Evolutionary conservation across 1,140 invertebrate species (phyloP), one percentile per base, ranked within the genome.

Genomic region (Physella acuta): DNA sequence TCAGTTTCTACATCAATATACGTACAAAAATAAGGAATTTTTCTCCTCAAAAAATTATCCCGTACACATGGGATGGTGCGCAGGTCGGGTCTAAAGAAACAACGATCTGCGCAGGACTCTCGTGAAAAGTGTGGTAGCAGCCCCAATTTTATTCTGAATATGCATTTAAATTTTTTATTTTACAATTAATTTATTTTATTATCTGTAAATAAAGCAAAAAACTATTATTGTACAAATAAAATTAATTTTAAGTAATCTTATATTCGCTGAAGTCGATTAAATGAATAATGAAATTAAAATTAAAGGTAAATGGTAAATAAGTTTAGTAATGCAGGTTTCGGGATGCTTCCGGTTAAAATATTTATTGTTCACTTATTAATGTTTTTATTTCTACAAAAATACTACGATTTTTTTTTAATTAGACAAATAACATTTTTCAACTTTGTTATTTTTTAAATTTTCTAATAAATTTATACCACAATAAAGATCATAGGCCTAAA

Each of bases 31-130:
- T 55, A 58, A 39, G 24, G 28, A 67, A 65, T 65, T 65, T 58
- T 34, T 56, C 34, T 58, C 53, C 65, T 36, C 24, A 58, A 67
- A 39, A 53, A 3, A 24, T n/a, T 67, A 55, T 58, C 65, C 65
- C 65, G 31, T 58, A 58, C 65, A 67, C 65, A 67, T 67, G 65
- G 65, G 65, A 67, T 67, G 65, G 65, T 67, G 52, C 65, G 65
- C 65, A 67, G 53, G 58, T 67, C 65, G 39, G 65, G 51, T 67
- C 65, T 67, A 53, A 67, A 67, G 53, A 37, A 56, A 67, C 52
- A 58, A 58, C 26, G 52, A 67, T 52, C 53, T 67, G 65, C 65
- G 65, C 65, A 67, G 34, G 65, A 58, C 31, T 58, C 65, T 67
- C 65, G 52, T 67, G 49, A 36, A 53, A 39, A 30, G 49, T 59